Conservation (phyloP, 2,797 vertebrate species). For the Selene dorsalis region DNA sequence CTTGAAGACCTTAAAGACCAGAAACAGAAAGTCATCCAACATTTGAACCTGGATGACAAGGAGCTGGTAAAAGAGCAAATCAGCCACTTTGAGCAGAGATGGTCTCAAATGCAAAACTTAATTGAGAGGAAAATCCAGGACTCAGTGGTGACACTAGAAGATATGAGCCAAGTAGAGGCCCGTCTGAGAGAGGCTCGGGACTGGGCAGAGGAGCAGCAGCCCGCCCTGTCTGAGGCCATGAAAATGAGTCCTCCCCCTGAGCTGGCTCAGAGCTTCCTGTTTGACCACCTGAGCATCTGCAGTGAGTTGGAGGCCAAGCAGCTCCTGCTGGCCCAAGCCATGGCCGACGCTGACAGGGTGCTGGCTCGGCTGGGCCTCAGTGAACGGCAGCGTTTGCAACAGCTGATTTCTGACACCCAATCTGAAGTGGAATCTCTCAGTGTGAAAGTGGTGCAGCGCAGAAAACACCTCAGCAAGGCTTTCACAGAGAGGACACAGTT, state of each 20-base stretch:
- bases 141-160: conserved; percentile 91
- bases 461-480: conserved; percentile 94
- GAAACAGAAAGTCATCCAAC: conserved; percentile 91
- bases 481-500: conserved; percentile 96
- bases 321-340: conserved; percentile 87
- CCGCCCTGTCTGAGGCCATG: conserved; percentile 89
- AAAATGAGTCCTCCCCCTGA: conserved; percentile 95
- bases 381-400: conserved; percentile 92
- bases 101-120: conserved; percentile 92
- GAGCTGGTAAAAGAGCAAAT: conserved; percentile 95
- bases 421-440: conserved; percentile 88
- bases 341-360: conserved; percentile 90
- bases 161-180: conserved; percentile 87
- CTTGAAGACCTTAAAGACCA: conserved; percentile 93
- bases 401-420: conserved; percentile 87
- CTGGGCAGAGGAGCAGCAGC: conserved; percentile 94
- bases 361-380: conserved; percentile 91
- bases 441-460: conserved; percentile 88
- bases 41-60: conserved; percentile 93
- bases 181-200: conserved; percentile 92
- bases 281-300: conserved; percentile 94
- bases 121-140: conserved; percentile 93
- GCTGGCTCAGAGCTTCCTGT: conserved; percentile 92
- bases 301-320: conserved; percentile 95
- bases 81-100: conserved; percentile 93